These are phyloP conservation scores for Cyanoramphus novaezelandiae DNA, from an alignment of 2,113 vertebrate genomes.

Conservation along the genomic window DNA sequence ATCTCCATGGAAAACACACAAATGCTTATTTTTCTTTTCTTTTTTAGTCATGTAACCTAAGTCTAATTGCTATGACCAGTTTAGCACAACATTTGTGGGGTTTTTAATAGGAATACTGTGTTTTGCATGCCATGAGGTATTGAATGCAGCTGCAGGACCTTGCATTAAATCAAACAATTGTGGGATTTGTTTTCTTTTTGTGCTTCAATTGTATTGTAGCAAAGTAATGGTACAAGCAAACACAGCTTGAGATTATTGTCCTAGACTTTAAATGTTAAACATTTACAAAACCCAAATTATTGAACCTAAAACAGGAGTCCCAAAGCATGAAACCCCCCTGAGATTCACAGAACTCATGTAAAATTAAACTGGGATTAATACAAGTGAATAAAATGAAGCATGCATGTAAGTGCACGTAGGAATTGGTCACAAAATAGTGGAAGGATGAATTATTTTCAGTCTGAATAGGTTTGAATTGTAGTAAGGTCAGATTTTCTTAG, in stretches of 20 bases:
- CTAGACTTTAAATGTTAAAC: not conserved
- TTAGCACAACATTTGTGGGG: accelerated
- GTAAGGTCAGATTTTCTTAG: not conserved
- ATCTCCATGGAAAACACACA: not conserved
- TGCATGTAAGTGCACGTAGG: not conserved
- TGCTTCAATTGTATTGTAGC: accelerated
- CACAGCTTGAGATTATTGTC: not conserved
- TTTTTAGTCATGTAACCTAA: no score
- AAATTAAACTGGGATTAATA: not conserved
- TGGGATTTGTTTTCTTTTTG: not conserved
- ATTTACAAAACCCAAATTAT: not conserved
- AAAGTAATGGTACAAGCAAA: not conserved
- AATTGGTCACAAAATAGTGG: accelerated
- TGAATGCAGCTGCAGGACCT: not conserved
- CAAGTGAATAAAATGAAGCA: not conserved
- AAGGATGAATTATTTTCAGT: not conserved
- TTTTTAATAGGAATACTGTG: not conserved
- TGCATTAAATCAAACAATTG: accelerated
- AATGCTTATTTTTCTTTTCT: not conserved
- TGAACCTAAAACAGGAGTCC: not conserved
- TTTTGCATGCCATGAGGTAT: accelerated
- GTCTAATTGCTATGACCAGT: accelerated
- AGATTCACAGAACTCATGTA: not conserved
- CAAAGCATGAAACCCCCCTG: not conserved
- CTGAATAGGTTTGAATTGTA: accelerated